phyloP scores from a whole-genome alignment of 2,113 vertebrate genomes.

The Semicossyphus pulcher region DNA sequence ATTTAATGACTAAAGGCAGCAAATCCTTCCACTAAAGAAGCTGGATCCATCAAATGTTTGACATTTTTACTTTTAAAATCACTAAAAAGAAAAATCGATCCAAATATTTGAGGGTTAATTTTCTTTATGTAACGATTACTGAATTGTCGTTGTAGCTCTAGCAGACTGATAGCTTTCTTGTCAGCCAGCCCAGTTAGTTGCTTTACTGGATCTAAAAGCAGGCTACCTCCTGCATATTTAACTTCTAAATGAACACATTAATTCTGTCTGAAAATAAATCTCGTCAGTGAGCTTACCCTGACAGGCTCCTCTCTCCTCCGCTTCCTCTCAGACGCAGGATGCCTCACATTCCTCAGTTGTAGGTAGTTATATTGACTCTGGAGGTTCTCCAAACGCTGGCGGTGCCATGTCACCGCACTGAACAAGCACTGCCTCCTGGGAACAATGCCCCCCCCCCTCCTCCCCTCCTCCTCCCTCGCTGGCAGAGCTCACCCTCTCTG shows the following conservation, averaged over 20 bases:
- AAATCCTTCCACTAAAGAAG: not conserved
- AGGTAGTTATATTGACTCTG: conserved; percentile 74
- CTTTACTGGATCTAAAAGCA: conserved; percentile 13
- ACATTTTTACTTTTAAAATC: not conserved
- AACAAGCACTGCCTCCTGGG: conserved; percentile 62
- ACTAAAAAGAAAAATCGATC: no score
- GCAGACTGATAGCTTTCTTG: not conserved
- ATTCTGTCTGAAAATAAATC: conserved; percentile 15
- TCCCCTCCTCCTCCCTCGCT: conserved; percentile 48
- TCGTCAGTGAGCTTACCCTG: conserved; percentile 24
- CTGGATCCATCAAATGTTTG: not conserved
- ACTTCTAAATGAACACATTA: conserved; percentile 7
- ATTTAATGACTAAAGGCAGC: not conserved
- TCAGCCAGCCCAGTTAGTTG: conserved; percentile 3
- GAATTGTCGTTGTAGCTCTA: not conserved
- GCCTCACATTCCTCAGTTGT: conserved; percentile 73
- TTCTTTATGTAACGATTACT: not conserved
- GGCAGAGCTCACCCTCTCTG: no score
- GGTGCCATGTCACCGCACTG: conserved; percentile 78
- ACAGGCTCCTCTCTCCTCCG: conserved; percentile 31
- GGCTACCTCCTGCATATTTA: not conserved
- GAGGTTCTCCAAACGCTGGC: conserved; percentile 66
- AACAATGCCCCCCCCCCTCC: conserved; percentile 75
- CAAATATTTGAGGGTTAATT: no score
- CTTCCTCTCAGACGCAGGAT: conserved; percentile 68